phyloP scores from a whole-genome alignment of 2,797 vertebrate genomes.

The Paramormyrops hopkinsi region DNA sequence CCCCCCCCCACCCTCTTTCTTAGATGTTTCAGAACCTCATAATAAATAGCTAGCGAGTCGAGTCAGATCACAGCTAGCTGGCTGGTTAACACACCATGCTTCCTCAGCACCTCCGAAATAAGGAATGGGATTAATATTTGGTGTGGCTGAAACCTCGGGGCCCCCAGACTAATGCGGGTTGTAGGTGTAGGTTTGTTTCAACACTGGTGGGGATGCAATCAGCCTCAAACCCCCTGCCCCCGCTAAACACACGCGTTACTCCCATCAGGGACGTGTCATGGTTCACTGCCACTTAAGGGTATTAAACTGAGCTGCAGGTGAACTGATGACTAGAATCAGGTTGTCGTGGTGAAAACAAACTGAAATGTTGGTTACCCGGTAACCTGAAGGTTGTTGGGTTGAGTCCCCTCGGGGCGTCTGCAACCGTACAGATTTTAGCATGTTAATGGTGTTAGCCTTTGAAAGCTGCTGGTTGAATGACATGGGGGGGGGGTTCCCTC shows the following conservation, averaged over 20 bases:
- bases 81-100: background rate
- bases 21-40: background rate
- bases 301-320: background rate
- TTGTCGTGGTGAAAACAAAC: background rate
- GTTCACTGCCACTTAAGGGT: background rate
- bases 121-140: background rate
- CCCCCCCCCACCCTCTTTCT: background rate
- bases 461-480: background rate
- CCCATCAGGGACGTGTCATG: background rate
- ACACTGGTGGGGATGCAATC: background rate
- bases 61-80: background rate
- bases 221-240: background rate
- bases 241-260: background rate
- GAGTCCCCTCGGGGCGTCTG: background rate
- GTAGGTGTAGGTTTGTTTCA: background rate
- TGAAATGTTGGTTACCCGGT: background rate
- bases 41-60: background rate
- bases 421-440: background rate
- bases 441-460: background rate
- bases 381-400: background rate
- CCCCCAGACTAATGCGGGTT: background rate
- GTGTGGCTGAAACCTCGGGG: background rate
- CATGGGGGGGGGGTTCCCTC: background rate
- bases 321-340: background rate
- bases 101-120: background rate